Percentiles rank a stretch among this genome's conserved stretches.
Conservation (phyloP, 1,140 invertebrate genomes). For the Papilio polytes region DNA sequence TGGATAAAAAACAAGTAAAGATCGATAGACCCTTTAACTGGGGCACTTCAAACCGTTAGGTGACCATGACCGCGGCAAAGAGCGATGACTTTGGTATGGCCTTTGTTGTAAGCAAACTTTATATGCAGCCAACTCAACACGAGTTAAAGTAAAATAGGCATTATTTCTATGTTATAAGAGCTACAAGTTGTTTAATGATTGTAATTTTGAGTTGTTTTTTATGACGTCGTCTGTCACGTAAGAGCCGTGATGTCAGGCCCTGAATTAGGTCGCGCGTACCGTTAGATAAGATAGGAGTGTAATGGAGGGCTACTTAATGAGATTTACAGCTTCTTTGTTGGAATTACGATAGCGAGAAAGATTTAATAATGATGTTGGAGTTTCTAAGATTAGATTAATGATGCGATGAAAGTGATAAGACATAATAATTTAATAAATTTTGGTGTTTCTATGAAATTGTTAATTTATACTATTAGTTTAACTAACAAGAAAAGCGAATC, state of each 20-base stretch:
- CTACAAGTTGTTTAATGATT: background rate
- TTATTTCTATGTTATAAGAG: background rate
- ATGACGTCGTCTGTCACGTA: conserved; percentile 41
- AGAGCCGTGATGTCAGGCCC: conserved; percentile 45
- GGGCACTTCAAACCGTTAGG: conserved; percentile 64
- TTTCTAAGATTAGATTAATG: background rate
- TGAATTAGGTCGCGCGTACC: conserved; percentile 54
- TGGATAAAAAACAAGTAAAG: conserved; percentile 42
- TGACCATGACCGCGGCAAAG: conserved; percentile 65
- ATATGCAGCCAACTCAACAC: background rate
- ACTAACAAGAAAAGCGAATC: too few relatives aligned
- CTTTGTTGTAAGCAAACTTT: conserved; percentile 37
- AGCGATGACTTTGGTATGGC: conserved; percentile 59
- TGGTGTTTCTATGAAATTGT: too few relatives aligned
- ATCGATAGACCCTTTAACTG: conserved; percentile 63
- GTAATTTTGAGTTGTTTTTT: background rate
- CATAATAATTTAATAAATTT: background rate
- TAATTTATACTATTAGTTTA: too few relatives aligned
- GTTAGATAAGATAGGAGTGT: conserved; percentile 46
- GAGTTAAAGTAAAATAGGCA: background rate
- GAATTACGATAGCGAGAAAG: conserved; percentile 9
- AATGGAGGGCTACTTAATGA: conserved; percentile 24
- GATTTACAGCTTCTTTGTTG: conserved; percentile 24
- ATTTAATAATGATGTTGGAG: background rate
- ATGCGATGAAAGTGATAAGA: background rate